These are phyloP conservation scores for Drosophila seclusa DNA, from an alignment of 2,888 invertebrate species.

Conservation along the genomic window DNA sequence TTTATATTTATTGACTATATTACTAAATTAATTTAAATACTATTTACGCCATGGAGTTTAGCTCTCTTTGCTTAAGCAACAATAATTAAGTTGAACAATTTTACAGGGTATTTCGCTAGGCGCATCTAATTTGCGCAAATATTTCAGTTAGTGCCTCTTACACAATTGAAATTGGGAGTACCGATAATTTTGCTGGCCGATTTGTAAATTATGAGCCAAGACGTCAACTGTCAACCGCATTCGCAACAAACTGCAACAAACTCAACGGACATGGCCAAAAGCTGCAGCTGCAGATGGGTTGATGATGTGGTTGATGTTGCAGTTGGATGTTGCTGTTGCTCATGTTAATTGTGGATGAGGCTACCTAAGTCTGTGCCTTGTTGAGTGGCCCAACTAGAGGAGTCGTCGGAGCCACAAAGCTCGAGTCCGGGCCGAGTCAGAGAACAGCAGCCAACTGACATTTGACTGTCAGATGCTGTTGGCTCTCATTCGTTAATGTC, in stretches of 20 bases:
- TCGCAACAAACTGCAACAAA: constrained; percentile 49
- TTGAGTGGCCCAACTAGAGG: constrained; percentile 14
- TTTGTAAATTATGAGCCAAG: constrained; percentile 63
- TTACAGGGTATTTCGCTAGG: constrained; percentile 15
- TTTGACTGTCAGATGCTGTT: constrained; percentile 81
- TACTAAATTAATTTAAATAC: not conserved
- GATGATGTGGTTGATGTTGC: constrained; percentile 4
- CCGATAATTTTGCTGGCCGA: constrained; percentile 40
- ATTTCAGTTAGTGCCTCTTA: not conserved
- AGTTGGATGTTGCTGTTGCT: not conserved
- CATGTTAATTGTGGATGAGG: constrained; percentile 15
- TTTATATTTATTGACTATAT: not conserved
- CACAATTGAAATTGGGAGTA: constrained; percentile 44
- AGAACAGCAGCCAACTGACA: constrained; percentile 79
- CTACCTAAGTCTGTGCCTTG: constrained; percentile 43
- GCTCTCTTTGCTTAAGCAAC: not conserved
- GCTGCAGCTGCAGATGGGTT: constrained; percentile 19
- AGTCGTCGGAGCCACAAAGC: constrained; percentile 1
- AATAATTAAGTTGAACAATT: not conserved
- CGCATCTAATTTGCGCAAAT: not conserved
- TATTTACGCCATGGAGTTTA: too few relatives aligned
- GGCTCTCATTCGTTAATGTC: constrained; percentile 81
- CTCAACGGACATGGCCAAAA: constrained; percentile 39
- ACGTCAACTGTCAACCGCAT: constrained; percentile 62
- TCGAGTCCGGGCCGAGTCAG: constrained; percentile 17